phyloP scores from a whole-genome alignment of 2,888 invertebrate genomes.

The Eurytoma californica region DNA sequence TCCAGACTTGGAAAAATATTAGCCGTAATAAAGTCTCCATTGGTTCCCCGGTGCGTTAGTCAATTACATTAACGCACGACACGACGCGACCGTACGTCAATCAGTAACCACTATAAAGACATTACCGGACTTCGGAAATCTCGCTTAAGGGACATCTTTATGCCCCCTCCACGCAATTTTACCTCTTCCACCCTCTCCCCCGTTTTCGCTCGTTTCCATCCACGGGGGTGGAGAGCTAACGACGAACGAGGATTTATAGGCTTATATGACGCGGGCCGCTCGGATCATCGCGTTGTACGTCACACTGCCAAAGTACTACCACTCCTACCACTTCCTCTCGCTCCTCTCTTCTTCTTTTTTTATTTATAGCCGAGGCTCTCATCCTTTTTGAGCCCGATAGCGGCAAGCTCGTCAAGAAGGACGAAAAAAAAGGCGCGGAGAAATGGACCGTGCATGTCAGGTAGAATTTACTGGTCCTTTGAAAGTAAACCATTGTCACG shows the following conservation, averaged over 20 bases:
- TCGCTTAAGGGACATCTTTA: background rate
- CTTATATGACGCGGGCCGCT: background rate
- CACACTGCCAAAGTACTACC: background rate
- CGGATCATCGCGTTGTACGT: constrained; percentile 4
- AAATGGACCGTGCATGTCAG: constrained; percentile 44
- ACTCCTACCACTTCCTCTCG: background rate
- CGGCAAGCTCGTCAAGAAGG: background rate
- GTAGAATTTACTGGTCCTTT: constrained; percentile 21
- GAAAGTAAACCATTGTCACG: constrained; percentile 31
- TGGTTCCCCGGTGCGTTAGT: no score
- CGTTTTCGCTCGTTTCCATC: background rate
- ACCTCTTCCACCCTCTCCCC: background rate
- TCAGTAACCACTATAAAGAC: no score
- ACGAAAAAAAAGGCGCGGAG: background rate
- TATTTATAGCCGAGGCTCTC: constrained; percentile 4
- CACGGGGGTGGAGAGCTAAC: background rate
- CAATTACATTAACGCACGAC: no score
- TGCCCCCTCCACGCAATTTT: background rate
- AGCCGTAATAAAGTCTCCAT: no score
- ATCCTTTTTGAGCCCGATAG: no score
- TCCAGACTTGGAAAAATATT: no score
- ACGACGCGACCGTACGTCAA: no score
- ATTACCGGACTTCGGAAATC: background rate
- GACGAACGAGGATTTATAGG: background rate
- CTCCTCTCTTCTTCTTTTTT: background rate